Evolutionary conservation across 2,888 invertebrate genomes (phyloP).

Genomic region (Tipula vernalis): DNA sequence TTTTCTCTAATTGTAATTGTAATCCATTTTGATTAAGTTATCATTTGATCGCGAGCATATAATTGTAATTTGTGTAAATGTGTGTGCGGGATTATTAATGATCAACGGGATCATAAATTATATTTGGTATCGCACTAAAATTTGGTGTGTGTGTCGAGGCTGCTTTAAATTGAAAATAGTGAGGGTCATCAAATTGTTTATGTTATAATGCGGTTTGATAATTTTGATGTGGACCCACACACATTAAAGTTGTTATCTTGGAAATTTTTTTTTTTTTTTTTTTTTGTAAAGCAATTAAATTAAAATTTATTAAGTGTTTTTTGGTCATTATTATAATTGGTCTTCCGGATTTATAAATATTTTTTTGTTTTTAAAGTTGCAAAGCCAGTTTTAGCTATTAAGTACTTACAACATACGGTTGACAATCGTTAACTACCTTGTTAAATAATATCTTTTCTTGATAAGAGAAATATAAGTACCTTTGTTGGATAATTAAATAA

Average conservation of each 20-base stretch:
- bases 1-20: neutral
- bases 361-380: neutral
- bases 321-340: neutral
- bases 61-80: neutral
- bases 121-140: neutral
- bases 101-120: neutral
- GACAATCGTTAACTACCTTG: neutral
- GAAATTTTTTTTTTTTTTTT: too few relatives aligned
- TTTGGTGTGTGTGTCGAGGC: neutral
- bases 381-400: neutral
- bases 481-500: too few relatives aligned
- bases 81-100: neutral
- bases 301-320: neutral
- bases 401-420: neutral
- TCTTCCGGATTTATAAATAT: neutral
- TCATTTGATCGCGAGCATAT: neutral
- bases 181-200: neutral
- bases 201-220: neutral
- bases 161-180: neutral
- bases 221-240: neutral
- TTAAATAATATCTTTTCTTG: too few relatives aligned
- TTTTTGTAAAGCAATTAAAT: neutral
- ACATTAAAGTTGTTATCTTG: neutral
- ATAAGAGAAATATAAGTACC: too few relatives aligned
- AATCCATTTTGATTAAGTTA: neutral